These are phyloP conservation scores for Aphidius ervi DNA, from an alignment of 1,140 invertebrate genomes.

Conservation along the genomic window DNA sequence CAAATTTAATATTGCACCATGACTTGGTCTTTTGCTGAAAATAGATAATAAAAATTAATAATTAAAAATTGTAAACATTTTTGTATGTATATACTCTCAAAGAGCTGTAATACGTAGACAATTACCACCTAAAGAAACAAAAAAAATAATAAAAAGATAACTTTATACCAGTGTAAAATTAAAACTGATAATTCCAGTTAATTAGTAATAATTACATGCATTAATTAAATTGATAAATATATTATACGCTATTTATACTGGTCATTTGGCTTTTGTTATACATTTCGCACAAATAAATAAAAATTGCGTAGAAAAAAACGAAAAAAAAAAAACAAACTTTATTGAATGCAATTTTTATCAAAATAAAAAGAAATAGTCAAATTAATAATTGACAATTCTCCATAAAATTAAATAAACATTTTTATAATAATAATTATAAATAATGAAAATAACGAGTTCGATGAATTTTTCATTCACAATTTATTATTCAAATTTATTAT, in stretches of 20 bases:
- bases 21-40: neutral
- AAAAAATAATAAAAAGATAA: neutral
- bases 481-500: conserved; percentile 16
- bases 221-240: no score
- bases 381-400: no score
- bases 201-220: neutral
- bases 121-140: neutral
- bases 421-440: no score
- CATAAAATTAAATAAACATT: no score
- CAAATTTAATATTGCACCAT: conserved; percentile 12
- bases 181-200: conserved; percentile 4
- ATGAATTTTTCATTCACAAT: neutral
- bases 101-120: conserved; percentile 7
- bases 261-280: no score
- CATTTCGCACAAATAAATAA: no score
- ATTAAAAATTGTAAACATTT: conserved; percentile 5
- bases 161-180: conserved; percentile 13
- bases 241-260: no score
- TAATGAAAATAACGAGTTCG: no score
- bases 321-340: no score
- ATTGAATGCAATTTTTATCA: no score
- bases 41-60: neutral
- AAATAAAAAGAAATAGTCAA: no score
- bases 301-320: no score
- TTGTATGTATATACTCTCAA: conserved; percentile 11